Percentiles rank a stretch among this genome's conserved stretches.
Conservation (phyloP, 2,113 vertebrate species). For the Phoenicopterus ruber region DNA sequence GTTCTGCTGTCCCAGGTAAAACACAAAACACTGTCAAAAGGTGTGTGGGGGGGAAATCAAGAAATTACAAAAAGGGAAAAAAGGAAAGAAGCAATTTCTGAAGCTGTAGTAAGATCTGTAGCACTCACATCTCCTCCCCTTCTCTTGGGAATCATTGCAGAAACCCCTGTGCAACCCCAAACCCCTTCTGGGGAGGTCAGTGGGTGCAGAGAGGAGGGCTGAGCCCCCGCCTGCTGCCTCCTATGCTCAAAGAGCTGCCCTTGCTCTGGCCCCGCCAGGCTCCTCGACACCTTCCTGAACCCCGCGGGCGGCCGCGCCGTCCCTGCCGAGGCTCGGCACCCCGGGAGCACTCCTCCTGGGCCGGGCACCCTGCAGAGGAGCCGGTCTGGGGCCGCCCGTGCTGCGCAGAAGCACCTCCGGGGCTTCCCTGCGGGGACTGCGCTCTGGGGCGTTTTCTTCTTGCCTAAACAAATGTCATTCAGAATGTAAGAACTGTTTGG, state of each 20-base stretch:
- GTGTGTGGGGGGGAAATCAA: neutral
- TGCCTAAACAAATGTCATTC: neutral
- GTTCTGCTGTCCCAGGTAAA: neutral
- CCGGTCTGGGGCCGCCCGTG: fast-evolving
- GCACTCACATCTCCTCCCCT: fast-evolving
- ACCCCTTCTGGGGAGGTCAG: neutral
- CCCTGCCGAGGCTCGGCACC: neutral
- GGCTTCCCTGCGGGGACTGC: neutral
- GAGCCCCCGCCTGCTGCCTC: neutral
- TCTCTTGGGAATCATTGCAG: neutral
- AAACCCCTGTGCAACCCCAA: neutral
- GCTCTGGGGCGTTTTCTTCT: neutral
- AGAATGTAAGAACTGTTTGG: neutral
- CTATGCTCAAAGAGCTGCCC: fast-evolving
- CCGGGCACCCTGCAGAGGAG: fast-evolving
- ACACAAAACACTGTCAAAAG: neutral
- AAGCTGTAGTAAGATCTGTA: neutral
- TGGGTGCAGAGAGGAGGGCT: no score
- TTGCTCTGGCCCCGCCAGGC: neutral
- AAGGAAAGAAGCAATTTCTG: no score
- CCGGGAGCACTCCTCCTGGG: fast-evolving
- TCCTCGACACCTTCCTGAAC: neutral
- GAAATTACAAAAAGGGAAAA: neutral
- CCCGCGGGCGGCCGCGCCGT: fast-evolving
- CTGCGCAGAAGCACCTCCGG: fast-evolving